Evolutionary conservation across 2,797 vertebrate genomes (phyloP), one percentile per base, ranked within the genome.

Genomic region (Arrhamphus sclerolepis): DNA sequence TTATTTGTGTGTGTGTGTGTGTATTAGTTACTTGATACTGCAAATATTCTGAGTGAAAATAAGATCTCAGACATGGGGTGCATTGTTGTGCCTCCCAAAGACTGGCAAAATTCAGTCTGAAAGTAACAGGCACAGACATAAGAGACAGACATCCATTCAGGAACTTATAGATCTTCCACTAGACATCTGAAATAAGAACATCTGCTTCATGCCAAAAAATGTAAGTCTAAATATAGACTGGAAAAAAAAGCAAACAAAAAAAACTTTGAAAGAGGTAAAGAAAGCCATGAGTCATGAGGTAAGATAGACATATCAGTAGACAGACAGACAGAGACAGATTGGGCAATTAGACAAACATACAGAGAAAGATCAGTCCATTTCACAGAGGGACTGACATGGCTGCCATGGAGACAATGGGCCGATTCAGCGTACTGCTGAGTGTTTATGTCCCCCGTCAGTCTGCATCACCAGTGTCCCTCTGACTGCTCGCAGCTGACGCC

Each of bases 391-490:
- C 72, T 83, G 81, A 83, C 83, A 68, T 70, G 77, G 84, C 73
- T 24, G 78, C 59, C 3, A 50, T 4, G 10, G 63, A 87, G 77
- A 91, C 87, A 91, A 89, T 87, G 75, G 75, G 69, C 75, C 75
- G 84, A 84, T 90, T 92, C 82, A 92, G 78, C 53, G 52, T 49
- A 62, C 75, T 61, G 65, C 75, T 70, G 78, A 75, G 78, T 92
- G 90, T 92, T 91, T 92, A 91, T 85, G 86, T 89, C 87, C 81
- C 80, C 75, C 46, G 86, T 92, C 89, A 91, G 86, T 90, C 87
- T 86, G 77, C 84, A 89, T 87, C 86, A 87, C 78, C 81, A 87
- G 75, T 88, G 90, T 89, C 88, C 81, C 83, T 72, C 77, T 91
- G 88, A 92, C 87, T 89, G 77, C 81, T 92, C 85, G 84, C 91